Percentiles rank a stretch among this genome's conserved stretches.
These are phyloP conservation scores for Drosophila kikkawai DNA, from an alignment of 1,140 invertebrate species.

Conservation along the genomic window DNA sequence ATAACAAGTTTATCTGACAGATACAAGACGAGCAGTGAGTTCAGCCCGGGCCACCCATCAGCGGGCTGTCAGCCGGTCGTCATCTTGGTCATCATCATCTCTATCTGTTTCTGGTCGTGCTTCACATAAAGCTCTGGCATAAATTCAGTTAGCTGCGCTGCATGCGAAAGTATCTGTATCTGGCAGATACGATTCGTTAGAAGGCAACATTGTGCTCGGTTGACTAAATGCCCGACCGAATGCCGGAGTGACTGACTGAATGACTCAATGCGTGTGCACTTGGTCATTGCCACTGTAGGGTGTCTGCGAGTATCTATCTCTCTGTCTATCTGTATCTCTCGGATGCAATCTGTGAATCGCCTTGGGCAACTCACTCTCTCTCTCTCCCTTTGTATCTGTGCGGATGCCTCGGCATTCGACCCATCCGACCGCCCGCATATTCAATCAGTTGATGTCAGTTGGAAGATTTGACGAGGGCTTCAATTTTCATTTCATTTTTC, in stretches of 20 bases:
- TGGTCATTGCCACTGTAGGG: constrained; percentile 58
- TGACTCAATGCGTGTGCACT: constrained; percentile 69
- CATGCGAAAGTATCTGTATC: constrained; percentile 79
- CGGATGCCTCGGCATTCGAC: not conserved
- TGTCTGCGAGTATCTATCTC: constrained; percentile 8
- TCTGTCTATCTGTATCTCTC: constrained; percentile 21
- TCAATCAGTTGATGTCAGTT: constrained; percentile 70
- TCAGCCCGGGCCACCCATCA: constrained; percentile 70
- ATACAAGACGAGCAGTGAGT: constrained; percentile 48
- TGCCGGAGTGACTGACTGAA: constrained; percentile 37
- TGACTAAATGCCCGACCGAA: constrained; percentile 61
- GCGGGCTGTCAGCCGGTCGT: constrained; percentile 52
- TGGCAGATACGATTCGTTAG: constrained; percentile 64
- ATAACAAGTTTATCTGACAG: constrained; percentile 52
- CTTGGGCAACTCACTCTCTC: constrained; percentile 22
- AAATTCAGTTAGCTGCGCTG: constrained; percentile 77
- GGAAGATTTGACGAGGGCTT: constrained; percentile 59
- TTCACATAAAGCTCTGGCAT: constrained; percentile 71
- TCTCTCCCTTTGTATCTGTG: not conserved
- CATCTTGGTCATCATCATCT: constrained; percentile 26
- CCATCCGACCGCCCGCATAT: constrained; percentile 59
- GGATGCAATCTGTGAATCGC: constrained; percentile 45
- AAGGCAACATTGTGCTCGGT: constrained; percentile 76
- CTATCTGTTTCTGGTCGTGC: constrained; percentile 30
- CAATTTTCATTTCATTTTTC: constrained; percentile 32